phyloP scores from a whole-genome alignment of 2,113 vertebrate genomes.

The Rhadina sibilatrix region DNA sequence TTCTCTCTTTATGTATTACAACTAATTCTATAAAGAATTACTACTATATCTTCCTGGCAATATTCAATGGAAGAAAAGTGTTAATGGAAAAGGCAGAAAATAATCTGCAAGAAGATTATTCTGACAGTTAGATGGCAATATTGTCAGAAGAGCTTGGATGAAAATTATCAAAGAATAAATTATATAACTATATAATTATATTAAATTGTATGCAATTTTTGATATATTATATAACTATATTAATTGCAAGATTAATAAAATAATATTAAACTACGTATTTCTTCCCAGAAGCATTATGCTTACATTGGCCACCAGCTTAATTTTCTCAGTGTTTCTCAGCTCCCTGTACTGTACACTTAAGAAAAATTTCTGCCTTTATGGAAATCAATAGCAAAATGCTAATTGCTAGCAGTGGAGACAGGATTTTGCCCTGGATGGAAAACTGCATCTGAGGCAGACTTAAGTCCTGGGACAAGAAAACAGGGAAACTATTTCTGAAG shows the following conservation, averaged over 20 bases:
- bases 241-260: not conserved
- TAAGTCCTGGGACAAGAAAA: not conserved
- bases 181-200: not conserved
- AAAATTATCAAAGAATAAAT: not conserved
- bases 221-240: not conserved
- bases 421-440: not conserved
- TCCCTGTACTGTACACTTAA: accelerated
- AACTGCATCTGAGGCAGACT: not conserved
- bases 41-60: not conserved
- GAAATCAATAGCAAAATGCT: not conserved
- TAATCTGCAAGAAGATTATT: not conserved
- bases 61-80: not conserved
- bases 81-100: not conserved
- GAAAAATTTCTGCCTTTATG: not conserved
- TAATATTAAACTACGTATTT: not conserved
- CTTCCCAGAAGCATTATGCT: not conserved
- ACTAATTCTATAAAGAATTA: not conserved
- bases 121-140: not conserved
- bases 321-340: not conserved
- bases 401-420: not conserved
- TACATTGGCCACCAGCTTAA: not conserved
- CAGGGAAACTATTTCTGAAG: not conserved
- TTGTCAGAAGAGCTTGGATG: not conserved
- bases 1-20: not conserved
- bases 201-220: not conserved